Base-by-base conservation (phyloP, 2,113 vertebrate species). In the Xiphias gladius region DNA sequence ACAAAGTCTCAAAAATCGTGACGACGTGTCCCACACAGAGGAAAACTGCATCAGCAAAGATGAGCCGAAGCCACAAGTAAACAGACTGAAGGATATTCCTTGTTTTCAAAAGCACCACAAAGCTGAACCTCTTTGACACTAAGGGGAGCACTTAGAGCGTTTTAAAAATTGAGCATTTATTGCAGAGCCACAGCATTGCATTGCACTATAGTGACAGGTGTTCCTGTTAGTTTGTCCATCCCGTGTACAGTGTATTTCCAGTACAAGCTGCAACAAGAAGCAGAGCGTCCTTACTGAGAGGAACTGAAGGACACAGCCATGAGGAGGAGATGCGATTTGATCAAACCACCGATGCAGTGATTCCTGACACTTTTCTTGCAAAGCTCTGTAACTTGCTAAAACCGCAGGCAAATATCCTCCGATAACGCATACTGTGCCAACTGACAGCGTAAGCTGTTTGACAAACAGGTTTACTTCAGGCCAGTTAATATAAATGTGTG, bases 261-360 rank as follows among this genome's bases (percentile, higher is more conserved):
- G n/a, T 24, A 52, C 59, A 57, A 69, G 73, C 71, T 67, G 75
- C 79, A 74, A 62, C 35, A 12, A n/a, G 62, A 75, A 65, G 66
- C 82, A 5, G 61, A 30, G 63, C 9, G 12, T 74, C 80, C 77
- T 73, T 10, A 12, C 65, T 50, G 61, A 80, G 32, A 54, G 64
- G 76, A 61, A 41, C 1, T 73, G 68, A 79, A 87, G 85, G 79
- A 85, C 77, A 24, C 22, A 30, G 58, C 74, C 54, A 11, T 30
- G 76, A 80, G 62, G 19, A 20, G 41, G n/a, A n/a, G 73, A 83
- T 35, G 58, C 39, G 70, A 85, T 88, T 43, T 61, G 30, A 84
- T 84, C 61, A 72, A 84, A 66, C 17, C 26, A 26, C 81, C 67
- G 67, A 84, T 24, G 30, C 83, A 59, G 78, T 63, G 64, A 68